These are phyloP conservation scores for Araneus ventricosus DNA, from an alignment of 1,140 invertebrate genomes.

Conservation along the genomic window DNA sequence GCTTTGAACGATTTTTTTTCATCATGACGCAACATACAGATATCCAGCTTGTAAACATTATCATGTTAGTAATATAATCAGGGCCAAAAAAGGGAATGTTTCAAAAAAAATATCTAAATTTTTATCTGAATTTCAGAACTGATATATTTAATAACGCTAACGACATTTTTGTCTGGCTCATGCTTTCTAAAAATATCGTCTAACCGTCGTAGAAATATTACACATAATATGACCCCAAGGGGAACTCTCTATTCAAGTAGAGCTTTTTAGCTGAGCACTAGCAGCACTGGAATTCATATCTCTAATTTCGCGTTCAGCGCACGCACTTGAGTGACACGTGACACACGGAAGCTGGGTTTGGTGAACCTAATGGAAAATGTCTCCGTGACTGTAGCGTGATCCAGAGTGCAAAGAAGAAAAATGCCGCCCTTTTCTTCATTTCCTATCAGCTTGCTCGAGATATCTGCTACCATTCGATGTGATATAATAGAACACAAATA, in stretches of 20 bases:
- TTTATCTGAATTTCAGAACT: no score
- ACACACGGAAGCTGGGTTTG: not conserved
- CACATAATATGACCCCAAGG: not conserved
- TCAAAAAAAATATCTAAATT: no score
- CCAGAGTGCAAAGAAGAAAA: not conserved
- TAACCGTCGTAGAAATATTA: not conserved
- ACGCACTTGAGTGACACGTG: not conserved
- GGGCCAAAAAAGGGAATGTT: no score
- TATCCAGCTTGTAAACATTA: no score
- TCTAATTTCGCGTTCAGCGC: constrained; percentile 1
- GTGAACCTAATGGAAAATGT: not conserved
- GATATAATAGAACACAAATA: not conserved
- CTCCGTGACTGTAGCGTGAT: not conserved
- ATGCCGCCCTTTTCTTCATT: not conserved
- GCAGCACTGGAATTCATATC: not conserved
- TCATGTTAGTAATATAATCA: no score
- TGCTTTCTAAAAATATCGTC: no score
- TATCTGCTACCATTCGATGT: not conserved
- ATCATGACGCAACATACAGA: no score
- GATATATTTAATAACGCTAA: no score
- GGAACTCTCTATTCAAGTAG: not conserved
- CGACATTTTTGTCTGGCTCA: no score
- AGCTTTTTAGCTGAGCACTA: not conserved
- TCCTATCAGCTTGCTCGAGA: not conserved
- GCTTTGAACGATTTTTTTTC: no score